These are phyloP conservation scores for Drosophila ohnishii DNA, from an alignment of 1,140 invertebrate genomes.

Conservation along the genomic window DNA sequence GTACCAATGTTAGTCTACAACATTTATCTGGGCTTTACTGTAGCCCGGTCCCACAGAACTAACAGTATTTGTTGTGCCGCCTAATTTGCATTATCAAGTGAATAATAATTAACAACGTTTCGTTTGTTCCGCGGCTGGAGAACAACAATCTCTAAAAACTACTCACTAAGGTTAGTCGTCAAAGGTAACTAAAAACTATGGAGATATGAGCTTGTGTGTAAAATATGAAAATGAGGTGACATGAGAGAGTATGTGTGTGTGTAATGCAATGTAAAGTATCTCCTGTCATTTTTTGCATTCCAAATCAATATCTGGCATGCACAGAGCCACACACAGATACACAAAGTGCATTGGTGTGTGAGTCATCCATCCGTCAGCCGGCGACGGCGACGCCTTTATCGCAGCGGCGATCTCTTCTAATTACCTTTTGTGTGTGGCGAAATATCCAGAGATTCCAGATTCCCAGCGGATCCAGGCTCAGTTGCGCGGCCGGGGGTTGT, in stretches of 20 bases:
- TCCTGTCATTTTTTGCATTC: constrained; percentile 36
- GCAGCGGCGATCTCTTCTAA: constrained; percentile 33
- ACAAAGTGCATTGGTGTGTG: constrained; percentile 9
- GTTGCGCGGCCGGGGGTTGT: constrained; percentile 21
- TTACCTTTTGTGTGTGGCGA: constrained; percentile 32
- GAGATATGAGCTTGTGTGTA: constrained; percentile 15
- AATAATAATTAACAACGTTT: constrained; percentile 35
- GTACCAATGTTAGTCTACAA: background rate
- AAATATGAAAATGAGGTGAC: constrained; percentile 15
- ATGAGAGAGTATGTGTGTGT: constrained; percentile 7
- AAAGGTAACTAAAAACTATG: constrained; percentile 20
- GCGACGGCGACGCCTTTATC: constrained; percentile 35
- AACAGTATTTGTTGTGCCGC: constrained; percentile 50
- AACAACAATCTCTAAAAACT: constrained; percentile 52
- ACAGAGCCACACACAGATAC: constrained; percentile 10
- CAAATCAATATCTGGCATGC: constrained; percentile 44
- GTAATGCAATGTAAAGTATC: constrained; percentile 21
- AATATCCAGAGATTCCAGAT: constrained; percentile 34
- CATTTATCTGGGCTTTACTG: constrained; percentile 6
- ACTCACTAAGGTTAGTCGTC: constrained; percentile 41
- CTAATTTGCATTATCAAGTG: constrained; percentile 55
- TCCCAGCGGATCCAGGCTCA: constrained; percentile 6
- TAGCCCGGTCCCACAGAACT: constrained; percentile 37
- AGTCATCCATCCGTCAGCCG: constrained; percentile 41
- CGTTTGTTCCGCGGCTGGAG: constrained; percentile 1